Evolutionary conservation across 1,140 invertebrate species (phyloP).

Genomic region (Neodiprion pinetum): DNA sequence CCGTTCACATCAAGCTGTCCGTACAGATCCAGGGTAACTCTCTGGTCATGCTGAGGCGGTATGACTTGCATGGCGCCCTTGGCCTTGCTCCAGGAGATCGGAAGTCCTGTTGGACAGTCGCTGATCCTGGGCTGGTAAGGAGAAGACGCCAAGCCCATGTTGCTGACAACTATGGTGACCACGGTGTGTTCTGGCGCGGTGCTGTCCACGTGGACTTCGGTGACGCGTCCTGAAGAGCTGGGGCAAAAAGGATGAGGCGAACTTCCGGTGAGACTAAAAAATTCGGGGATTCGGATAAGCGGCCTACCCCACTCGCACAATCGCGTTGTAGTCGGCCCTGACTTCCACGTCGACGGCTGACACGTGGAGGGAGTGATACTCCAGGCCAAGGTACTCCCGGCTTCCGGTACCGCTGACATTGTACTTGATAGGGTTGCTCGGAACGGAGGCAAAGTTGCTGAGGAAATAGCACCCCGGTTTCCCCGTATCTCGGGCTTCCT

Average conservation of each 20-base stretch:
- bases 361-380: conserved; percentile 49
- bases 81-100: conserved; percentile 51
- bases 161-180: conserved; percentile 55
- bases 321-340: conserved; percentile 55
- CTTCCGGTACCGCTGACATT: conserved; percentile 48
- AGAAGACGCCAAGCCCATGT: conserved; percentile 50
- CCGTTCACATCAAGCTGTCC: conserved; percentile 42
- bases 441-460: conserved; percentile 57
- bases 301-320: conserved; percentile 48
- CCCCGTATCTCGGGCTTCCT: conserved; percentile 48
- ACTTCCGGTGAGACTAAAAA: neutral
- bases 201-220: conserved; percentile 56
- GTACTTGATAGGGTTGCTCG: conserved; percentile 50
- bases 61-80: conserved; percentile 48
- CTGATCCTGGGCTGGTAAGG: conserved; percentile 51
- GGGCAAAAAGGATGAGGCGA: neutral
- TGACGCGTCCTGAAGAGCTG: conserved; percentile 50
- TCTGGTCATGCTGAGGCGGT: conserved; percentile 54
- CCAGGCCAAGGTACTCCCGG: conserved; percentile 48
- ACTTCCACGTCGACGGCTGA: conserved; percentile 57
- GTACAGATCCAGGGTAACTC: conserved; percentile 51
- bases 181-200: conserved; percentile 49
- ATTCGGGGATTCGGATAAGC: neutral
- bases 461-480: conserved; percentile 60
- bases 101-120: conserved; percentile 55